Evolutionary conservation across 2,113 vertebrate species (phyloP).

Genomic region (Glareola pratincola): DNA sequence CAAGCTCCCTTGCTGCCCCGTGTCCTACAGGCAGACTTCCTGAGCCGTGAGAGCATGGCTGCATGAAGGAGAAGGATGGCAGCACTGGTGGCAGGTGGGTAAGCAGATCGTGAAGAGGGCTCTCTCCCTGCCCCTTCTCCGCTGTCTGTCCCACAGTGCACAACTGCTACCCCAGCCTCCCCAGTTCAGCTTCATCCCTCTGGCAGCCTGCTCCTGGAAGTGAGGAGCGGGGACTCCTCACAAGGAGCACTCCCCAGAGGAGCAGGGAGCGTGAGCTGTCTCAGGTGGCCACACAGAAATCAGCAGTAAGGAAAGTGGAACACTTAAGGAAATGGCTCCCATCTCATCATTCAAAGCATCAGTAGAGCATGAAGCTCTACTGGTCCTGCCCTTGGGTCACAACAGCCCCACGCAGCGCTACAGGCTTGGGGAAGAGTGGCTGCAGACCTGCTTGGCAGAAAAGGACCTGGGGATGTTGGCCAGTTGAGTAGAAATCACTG

Average conservation of each 20-base stretch:
- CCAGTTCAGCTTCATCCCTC: neutral
- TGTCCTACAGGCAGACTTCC: neutral
- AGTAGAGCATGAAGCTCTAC: neutral
- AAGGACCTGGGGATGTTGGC: no score
- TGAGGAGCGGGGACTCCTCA: neutral
- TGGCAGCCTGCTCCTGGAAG: neutral
- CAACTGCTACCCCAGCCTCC: neutral
- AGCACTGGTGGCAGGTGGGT: neutral
- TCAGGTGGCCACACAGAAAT: neutral
- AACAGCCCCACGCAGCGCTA: no score
- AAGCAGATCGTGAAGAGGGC: neutral
- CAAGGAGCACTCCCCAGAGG: no score
- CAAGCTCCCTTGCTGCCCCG: accelerated
- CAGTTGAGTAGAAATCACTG: no score
- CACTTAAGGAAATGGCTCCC: neutral
- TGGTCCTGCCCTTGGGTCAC: no score
- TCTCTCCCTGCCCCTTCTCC: neutral
- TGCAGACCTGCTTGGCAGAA: no score
- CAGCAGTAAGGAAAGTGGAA: neutral
- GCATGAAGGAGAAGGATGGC: neutral
- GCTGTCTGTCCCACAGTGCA: neutral
- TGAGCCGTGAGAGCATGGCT: accelerated
- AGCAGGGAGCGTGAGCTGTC: accelerated
- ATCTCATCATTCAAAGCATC: neutral
- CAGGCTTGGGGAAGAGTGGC: no score